These are phyloP conservation scores for Dugesia japonica DNA, from an alignment of 2,888 invertebrate genomes.

Conservation along the genomic window DNA sequence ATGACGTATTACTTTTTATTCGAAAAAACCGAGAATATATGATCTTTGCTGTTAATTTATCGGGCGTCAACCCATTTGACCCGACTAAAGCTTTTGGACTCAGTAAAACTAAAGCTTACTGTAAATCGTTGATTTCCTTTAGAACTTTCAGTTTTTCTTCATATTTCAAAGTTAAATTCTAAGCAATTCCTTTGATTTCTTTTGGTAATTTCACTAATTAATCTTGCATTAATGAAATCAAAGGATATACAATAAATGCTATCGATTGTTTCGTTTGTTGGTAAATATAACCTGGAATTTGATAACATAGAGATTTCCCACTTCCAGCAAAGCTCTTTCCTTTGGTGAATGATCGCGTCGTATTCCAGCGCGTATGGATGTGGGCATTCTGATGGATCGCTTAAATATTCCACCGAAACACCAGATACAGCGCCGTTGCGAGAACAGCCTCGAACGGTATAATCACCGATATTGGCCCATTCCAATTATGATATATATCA, in stretches of 20 bases:
- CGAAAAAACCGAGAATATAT: conserved; percentile 91
- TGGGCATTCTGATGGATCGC: too few relatives aligned
- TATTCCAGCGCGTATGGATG: too few relatives aligned
- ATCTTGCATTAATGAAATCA: conserved; percentile 52
- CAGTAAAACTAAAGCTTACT: conserved; percentile 66
- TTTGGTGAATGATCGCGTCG: too few relatives aligned
- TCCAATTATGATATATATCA: too few relatives aligned
- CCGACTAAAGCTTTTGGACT: conserved; percentile 75
- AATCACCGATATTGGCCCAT: too few relatives aligned
- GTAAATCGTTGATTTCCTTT: conserved; percentile 48
- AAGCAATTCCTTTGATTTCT: conserved; percentile 24
- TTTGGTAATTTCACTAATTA: conserved; percentile 39
- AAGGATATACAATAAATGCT: conserved; percentile 50
- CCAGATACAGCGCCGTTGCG: too few relatives aligned
- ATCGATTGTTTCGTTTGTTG: conserved; percentile 43
- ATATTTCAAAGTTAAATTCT: conserved; percentile 29
- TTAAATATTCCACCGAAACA: too few relatives aligned
- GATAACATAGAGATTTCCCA: conserved; percentile 51
- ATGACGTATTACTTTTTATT: too few relatives aligned
- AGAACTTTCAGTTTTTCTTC: conserved; percentile 30
- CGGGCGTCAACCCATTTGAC: conserved; percentile 50
- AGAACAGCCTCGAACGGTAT: too few relatives aligned
- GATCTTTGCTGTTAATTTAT: conserved; percentile 69
- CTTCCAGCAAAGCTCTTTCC: too few relatives aligned
- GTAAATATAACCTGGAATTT: conserved; percentile 49